Evolutionary conservation across 1,140 invertebrate genomes (phyloP), one percentile per base, ranked within the genome.

Genomic region (Schlechtendalia chinensis): DNA sequence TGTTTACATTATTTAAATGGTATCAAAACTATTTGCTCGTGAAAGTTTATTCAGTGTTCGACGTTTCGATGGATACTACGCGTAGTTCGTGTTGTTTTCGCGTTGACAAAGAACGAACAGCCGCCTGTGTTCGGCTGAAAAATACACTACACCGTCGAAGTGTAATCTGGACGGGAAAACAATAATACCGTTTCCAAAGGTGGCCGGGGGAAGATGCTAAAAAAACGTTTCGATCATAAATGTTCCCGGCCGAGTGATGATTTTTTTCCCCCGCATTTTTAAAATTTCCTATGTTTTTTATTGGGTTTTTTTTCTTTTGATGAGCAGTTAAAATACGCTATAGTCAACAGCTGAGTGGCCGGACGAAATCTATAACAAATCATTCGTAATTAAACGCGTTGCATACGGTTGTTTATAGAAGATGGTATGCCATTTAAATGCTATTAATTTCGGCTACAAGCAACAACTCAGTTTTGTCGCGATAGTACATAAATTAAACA

Each of bases 401-500:
- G 32, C 8, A 39, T 39, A 39, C 32, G 8, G 8, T n/a, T n/a
- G n/a, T n/a, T n/a, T n/a, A n/a, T n/a, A n/a, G n/a, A n/a, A n/a
- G n/a, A n/a, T n/a, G n/a, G n/a, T 39, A 39, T 39, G 8, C 8
- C 32, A 8, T 39, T 39, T 39, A 4, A 39, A 4, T 39, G 8
- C 32, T 39, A 39, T 8, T 39, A 39, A 39, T 39, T 39, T 39
- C 3, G 32, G 32, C 32, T 72, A 54, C 47, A 72, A 54, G 50
- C 11, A 72, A 29, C 69, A 72, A 72, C 69, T 29, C 10, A 54
- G 54, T 72, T 72, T 12, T 53, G 17, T 72, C 19, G 54, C 29
- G 29, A 72, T 72, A 72, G 69, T 24, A 17, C 50, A 54, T 72
- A 72, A 72, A 72, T 72, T 72, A 72, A 72, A 72, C 24, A n/a